Base-by-base conservation (phyloP, 1,140 invertebrate genomes). In the Ephestia elutella region DNA sequence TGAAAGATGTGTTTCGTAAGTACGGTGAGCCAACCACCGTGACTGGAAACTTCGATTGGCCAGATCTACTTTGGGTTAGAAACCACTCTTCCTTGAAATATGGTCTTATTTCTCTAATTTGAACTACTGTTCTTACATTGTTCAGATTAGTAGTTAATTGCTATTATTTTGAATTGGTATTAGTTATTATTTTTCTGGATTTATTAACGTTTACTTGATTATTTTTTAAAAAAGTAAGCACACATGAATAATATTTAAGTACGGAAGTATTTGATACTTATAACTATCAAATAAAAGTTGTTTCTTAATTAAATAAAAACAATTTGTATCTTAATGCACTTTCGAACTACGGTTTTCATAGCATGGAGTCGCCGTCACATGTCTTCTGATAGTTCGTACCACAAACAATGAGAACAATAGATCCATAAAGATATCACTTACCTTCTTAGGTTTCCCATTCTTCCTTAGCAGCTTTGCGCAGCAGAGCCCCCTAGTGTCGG, bases 381-480 rank as follows among this genome's bases (percentile, higher is more conserved):
- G 7, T 25, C 2, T 25, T 3, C 21, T 3, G 7, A 25, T 25
- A 7, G n/a, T 17, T n/a, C 2, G 15, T 44, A 1, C 15, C 10
- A n/a, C n/a, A 44, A 44, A 44, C 38, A 44, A 44, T 44, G n/a
- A 44, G 38, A 20, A 50, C 20, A 50, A 50, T 20, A 50, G 9
- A 10, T 15, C n/a, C 50, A 60, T 60, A 49, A 55, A 30, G 8
- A 32, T 25, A 54, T 20, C 21, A 59, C 78, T 70, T 62, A 87
- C 82, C 82, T 87, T 87, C 66, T 86, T 87, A 49, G 85, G 79
- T 54, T 85, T 86, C 56, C 85, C 82, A 63, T 83, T 87, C 64
- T 86, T 87, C 57, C 85, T 69, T 8, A 87, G 75, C 54, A 87
- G 71, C 68, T 87, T 87, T 15, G 85, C 85, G 61, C 85, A 87